phyloP scores from a whole-genome alignment of 2,797 vertebrate genomes.

The Sternotherus odoratus region DNA sequence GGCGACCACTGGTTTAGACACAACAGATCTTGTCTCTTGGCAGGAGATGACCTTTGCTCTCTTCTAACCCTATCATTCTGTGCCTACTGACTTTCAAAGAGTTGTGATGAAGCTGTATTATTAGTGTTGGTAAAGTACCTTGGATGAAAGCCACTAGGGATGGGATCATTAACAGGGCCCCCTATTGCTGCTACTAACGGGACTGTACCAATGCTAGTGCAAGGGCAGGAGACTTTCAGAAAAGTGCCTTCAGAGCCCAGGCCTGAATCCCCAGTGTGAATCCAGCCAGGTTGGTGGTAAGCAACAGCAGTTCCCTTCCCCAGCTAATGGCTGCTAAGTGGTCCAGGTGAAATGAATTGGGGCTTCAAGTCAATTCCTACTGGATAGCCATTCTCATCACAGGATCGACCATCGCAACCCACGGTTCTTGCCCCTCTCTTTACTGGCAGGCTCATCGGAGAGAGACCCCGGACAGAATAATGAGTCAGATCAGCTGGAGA shows the following conservation, averaged over 20 bases:
- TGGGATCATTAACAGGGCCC: background rate
- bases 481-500: background rate
- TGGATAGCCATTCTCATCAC: fast-evolving
- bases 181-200: background rate
- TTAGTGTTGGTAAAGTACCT: background rate
- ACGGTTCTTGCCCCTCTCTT: background rate
- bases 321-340: fast-evolving
- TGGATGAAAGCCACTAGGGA: background rate
- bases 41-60: background rate
- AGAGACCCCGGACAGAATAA: background rate
- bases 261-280: background rate
- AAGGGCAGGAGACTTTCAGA: background rate
- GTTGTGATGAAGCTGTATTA: background rate
- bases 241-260: background rate
- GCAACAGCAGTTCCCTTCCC: background rate
- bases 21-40: background rate
- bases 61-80: background rate
- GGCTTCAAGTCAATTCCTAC: fast-evolving
- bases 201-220: background rate
- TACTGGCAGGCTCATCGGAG: background rate
- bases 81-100: background rate
- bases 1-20: background rate
- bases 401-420: background rate
- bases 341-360: background rate
- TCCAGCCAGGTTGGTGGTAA: background rate